Evolutionary conservation across 2,888 invertebrate genomes (phyloP).

Genomic region (Polydrusus tereticollis): DNA sequence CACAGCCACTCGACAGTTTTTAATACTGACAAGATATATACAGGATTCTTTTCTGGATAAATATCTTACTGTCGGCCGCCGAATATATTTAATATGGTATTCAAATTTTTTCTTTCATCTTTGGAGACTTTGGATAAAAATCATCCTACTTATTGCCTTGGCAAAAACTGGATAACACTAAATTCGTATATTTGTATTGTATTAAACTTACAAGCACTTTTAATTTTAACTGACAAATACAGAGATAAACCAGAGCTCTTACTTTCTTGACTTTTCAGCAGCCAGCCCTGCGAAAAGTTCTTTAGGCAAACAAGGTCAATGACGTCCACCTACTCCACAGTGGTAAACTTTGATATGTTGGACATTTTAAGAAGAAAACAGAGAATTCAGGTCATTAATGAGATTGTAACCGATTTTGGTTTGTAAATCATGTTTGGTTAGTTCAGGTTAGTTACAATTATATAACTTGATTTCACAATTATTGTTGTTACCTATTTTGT

Average conservation of each 20-base stretch:
- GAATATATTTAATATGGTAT: conserved; percentile 41
- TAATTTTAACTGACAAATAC: conserved; percentile 25
- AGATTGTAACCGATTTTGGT: background rate
- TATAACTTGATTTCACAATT: background rate
- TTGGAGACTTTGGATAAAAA: conserved; percentile 37
- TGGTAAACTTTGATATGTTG: conserved; percentile 35
- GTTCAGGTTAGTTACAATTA: background rate
- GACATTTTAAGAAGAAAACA: conserved; percentile 33
- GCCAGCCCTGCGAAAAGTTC: conserved; percentile 43
- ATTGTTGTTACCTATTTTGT: too few species aligned
- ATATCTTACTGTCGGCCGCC: background rate
- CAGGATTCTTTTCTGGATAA: conserved; percentile 31
- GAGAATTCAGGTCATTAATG: conserved; percentile 33
- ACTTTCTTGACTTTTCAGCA: conserved; percentile 38
- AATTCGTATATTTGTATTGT: conserved; percentile 37
- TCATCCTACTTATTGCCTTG: conserved; percentile 11
- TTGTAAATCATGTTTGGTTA: background rate
- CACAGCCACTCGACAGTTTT: conserved; percentile 23
- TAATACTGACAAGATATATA: conserved; percentile 24
- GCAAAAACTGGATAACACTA: conserved; percentile 38
- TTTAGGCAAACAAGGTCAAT: conserved; percentile 40
- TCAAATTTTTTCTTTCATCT: conserved; percentile 38
- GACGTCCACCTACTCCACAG: conserved; percentile 44
- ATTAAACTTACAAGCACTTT: conserved; percentile 35
- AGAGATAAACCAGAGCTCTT: conserved; percentile 16